These are phyloP conservation scores for Hoplias malabaricus DNA, from an alignment of 2,113 vertebrate species.

Conservation along the genomic window DNA sequence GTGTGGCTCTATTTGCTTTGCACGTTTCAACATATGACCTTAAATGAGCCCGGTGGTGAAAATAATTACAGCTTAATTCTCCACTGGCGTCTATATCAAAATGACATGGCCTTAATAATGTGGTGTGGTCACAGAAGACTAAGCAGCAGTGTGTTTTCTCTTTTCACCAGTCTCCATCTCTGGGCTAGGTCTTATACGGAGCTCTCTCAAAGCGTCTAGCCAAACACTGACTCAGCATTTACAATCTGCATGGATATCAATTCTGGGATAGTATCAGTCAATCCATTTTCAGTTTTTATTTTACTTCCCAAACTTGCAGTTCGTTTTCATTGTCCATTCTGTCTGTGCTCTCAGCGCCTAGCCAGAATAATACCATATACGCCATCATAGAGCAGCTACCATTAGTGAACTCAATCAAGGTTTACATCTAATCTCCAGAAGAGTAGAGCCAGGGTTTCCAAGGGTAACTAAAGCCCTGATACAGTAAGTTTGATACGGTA, in stretches of 20 bases:
- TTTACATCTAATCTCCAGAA: neutral
- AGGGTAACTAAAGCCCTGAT: too few relatives aligned
- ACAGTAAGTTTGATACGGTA: too few relatives aligned
- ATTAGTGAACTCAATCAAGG: neutral
- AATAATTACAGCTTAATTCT: slow-evolving; percentile 85
- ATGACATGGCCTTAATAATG: slow-evolving; percentile 63
- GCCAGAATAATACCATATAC: neutral
- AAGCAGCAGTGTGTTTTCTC: neutral
- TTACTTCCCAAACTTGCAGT: neutral
- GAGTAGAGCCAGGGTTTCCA: neutral
- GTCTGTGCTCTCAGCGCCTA: neutral
- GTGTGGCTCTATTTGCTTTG: slow-evolving; percentile 77
- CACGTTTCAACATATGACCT: slow-evolving; percentile 81
- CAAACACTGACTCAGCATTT: slow-evolving; percentile 7
- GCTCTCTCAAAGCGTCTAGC: neutral
- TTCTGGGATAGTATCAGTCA: neutral
- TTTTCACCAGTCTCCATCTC: neutral
- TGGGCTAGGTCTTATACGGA: neutral
- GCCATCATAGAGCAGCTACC: neutral
- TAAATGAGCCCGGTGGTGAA: slow-evolving; percentile 81
- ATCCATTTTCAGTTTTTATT: neutral
- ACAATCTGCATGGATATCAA: neutral
- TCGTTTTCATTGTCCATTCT: neutral
- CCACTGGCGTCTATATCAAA: slow-evolving; percentile 76
- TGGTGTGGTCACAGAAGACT: slow-evolving; percentile 38